Percentiles rank a stretch among this genome's conserved stretches.
phyloP scores from a whole-genome alignment of 2,113 vertebrate genomes.

The Muntiacus muntjak region DNA sequence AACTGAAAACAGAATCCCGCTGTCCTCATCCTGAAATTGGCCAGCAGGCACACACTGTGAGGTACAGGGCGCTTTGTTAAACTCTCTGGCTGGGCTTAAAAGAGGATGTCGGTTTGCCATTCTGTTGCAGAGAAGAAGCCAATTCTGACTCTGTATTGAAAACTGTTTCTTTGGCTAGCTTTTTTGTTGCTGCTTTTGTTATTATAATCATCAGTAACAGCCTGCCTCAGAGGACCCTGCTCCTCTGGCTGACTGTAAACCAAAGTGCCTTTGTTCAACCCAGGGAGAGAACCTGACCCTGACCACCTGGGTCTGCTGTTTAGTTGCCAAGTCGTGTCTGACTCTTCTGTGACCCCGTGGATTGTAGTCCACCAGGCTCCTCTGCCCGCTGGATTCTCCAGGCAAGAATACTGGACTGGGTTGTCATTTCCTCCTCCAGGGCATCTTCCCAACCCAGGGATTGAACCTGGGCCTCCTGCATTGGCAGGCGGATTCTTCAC shows the following conservation, averaged over 20 bases:
- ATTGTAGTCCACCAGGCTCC: neutral
- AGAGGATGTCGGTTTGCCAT: neutral
- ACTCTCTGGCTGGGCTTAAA: neutral
- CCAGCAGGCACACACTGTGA: rapidly evolving
- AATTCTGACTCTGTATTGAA: neutral
- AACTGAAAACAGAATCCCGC: neutral
- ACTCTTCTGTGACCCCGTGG: neutral
- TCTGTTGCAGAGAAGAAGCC: neutral
- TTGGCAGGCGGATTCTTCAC: rapidly evolving
- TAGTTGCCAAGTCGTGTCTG: neutral
- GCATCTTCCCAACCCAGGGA: neutral
- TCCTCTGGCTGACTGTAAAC: neutral
- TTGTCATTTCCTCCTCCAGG: neutral
- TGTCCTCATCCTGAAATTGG: no score
- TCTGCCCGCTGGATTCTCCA: neutral
- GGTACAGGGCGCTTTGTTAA: neutral
- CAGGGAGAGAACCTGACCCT: neutral
- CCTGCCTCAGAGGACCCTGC: neutral
- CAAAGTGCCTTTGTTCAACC: neutral
- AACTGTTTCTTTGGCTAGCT: neutral
- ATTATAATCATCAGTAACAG: neutral
- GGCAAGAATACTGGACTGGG: neutral
- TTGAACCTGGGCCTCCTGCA: rapidly evolving
- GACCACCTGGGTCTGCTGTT: neutral
- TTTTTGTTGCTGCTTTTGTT: neutral